Conservation (phyloP, 2,888 invertebrate genomes). For the Tetragnatha montana region DNA sequence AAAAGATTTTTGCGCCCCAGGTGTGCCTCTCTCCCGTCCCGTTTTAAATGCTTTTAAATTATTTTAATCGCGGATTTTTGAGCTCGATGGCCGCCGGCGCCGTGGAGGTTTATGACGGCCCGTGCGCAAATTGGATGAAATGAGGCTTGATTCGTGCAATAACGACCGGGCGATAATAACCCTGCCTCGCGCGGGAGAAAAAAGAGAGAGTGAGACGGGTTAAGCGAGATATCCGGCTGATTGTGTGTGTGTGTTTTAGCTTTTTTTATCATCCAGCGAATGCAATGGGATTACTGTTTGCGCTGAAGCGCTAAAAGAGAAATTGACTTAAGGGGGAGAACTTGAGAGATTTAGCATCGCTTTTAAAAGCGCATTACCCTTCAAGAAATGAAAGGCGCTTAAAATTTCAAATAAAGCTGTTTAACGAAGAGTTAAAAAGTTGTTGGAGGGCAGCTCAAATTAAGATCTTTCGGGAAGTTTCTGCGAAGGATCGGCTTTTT, state of each 20-base stretch:
- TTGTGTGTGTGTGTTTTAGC: slow-evolving; percentile 21
- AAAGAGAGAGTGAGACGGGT: slow-evolving; percentile 42
- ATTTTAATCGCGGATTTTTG: slow-evolving; percentile 68
- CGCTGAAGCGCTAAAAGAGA: slow-evolving; percentile 39
- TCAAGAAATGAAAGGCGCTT: slow-evolving; percentile 48
- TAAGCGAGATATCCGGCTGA: slow-evolving; percentile 42
- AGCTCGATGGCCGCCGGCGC: slow-evolving; percentile 49
- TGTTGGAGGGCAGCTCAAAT: slow-evolving; percentile 37
- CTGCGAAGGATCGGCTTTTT: slow-evolving; percentile 25
- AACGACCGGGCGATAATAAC: slow-evolving; percentile 50
- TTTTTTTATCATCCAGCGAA: slow-evolving; percentile 62
- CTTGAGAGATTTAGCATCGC: slow-evolving; percentile 44
- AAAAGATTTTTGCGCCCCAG: slow-evolving; percentile 64
- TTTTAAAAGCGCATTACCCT: slow-evolving; percentile 65
- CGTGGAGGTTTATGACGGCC: slow-evolving; percentile 50
- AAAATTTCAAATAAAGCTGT: slow-evolving; percentile 57
- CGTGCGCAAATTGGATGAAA: slow-evolving; percentile 68
- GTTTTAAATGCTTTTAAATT: slow-evolving; percentile 71
- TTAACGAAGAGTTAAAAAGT: slow-evolving; percentile 70
- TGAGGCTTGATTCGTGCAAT: slow-evolving; percentile 51
- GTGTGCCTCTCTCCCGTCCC: slow-evolving; percentile 33
- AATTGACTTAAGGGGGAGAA: slow-evolving; percentile 60
- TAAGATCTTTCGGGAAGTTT: slow-evolving; percentile 28
- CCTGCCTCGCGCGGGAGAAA: slow-evolving; percentile 2
- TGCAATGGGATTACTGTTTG: slow-evolving; percentile 65